A percentile compares a stretch with the other conserved stretches of the same genome.
Conservation (phyloP, 2,113 vertebrate species). For the Pungitius pungitius region DNA sequence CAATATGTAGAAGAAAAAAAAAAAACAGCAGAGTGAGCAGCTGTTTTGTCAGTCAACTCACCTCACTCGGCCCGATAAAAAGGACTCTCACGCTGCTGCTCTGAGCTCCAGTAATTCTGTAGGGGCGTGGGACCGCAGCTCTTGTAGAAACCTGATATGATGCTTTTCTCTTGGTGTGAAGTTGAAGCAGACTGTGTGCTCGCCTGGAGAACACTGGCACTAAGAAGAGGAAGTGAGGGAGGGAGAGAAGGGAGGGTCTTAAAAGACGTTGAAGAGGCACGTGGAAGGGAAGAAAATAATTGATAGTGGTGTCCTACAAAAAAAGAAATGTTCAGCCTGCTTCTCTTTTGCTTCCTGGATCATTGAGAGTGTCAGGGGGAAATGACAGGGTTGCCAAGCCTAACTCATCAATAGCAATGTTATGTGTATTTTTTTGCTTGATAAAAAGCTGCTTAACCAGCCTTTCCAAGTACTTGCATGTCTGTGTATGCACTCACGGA, state of each 20-base stretch:
- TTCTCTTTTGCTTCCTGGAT: conserved; percentile 15
- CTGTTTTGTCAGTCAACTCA: conserved; percentile 32
- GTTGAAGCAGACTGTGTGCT: conserved; percentile 39
- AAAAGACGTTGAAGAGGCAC: background rate
- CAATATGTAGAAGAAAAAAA: background rate
- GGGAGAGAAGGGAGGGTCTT: conserved; percentile 52
- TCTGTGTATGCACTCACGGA: background rate
- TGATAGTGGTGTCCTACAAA: background rate
- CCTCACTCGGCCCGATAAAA: conserved; percentile 16
- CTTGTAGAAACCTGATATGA: conserved; percentile 33
- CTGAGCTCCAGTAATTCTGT: conserved; percentile 14
- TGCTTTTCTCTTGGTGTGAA: conserved; percentile 25
- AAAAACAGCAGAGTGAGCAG: background rate
- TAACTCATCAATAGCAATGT: background rate
- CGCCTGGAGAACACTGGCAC: conserved; percentile 24
- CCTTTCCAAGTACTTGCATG: background rate
- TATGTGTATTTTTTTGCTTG: background rate
- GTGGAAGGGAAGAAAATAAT: conserved; percentile 22
- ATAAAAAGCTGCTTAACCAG: background rate
- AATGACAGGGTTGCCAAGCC: background rate
- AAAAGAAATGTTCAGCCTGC: too few relatives aligned
- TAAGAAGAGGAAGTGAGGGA: conserved; percentile 31
- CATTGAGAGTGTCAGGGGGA: background rate
- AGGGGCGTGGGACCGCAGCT: background rate
- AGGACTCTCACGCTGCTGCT: background rate